Evolutionary conservation across 2,888 invertebrate species (phyloP), one percentile per base, ranked within the genome.

Genomic region (Drosophila merina): DNA sequence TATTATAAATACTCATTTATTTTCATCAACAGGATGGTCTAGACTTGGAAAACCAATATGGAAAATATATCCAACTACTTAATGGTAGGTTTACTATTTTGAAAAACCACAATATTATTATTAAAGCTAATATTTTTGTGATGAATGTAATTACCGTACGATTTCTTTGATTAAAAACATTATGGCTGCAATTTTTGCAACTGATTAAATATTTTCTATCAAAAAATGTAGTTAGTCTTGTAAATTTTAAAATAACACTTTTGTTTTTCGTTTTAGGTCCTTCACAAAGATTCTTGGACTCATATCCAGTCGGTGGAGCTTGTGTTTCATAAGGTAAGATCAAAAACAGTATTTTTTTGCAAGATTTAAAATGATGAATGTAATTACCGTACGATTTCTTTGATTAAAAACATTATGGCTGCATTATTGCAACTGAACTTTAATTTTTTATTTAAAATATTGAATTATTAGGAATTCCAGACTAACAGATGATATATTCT

Each of bases 111-210:
- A n/a, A 36, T n/a, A 6, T n/a, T 28, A 28, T 5, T 28, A 4
- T 1, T 10, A 14, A 28, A 2, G 0, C 4, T 30, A 1, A 4
- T 10, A 14, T 20, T 44, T n/a, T 45, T 28, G 20, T 54, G 84
- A 84, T 82, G 81, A 81, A 49, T 64, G 75, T 72, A 82, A 84
- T 84, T 84, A 84, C 84, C 81, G 84, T 84, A 75, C 56, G 81
- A 82, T 63, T 44, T 77, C 58, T 40, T 51, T 82, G 81, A 78
- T 77, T 75, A 69, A 57, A 78, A 81, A 75, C 68, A 45, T 48
- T 28, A 82, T 69, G 81, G 81, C 81, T 84, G 81, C 81, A 81
- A 70, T 64, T 72, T 56, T 81, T 84, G 79, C 76, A 81, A 77
- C 84, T 84, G 84, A 82, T 33, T n/a, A 36, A 36, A 3, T 8